Percentiles rank a stretch among this genome's conserved stretches.
Evolutionary conservation across 2,888 invertebrate species (phyloP).

Genomic region (Teinopalpus imperialis): DNA sequence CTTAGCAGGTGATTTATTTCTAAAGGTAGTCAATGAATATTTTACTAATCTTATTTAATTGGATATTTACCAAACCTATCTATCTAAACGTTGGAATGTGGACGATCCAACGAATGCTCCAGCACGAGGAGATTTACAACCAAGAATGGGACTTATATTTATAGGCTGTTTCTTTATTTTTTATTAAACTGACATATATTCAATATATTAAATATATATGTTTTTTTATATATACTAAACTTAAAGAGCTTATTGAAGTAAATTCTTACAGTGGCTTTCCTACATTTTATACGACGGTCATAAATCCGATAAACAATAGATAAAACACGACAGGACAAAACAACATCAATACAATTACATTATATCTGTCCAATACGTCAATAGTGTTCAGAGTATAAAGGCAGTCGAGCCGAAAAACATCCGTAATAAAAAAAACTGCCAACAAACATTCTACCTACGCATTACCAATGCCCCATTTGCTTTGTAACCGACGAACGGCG

Average conservation of each 20-base stretch:
- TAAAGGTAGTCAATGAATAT: conserved; percentile 13
- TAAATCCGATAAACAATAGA: conserved; percentile 1
- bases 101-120: too few relatives aligned
- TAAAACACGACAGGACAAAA: not conserved
- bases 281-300: too few relatives aligned
- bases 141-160: too few relatives aligned
- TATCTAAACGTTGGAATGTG: too few relatives aligned
- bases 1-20: conserved; percentile 9
- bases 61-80: too few relatives aligned
- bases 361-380: not conserved
- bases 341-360: not conserved
- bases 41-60: not conserved
- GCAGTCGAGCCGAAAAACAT: conserved; percentile 37
- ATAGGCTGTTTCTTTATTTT: too few relatives aligned
- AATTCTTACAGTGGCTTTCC: too few relatives aligned
- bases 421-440: conserved; percentile 50
- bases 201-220: too few relatives aligned
- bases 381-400: conserved; percentile 4
- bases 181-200: too few relatives aligned
- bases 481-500: conserved; percentile 42
- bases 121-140: too few relatives aligned
- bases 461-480: conserved; percentile 68
- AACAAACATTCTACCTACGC: conserved; percentile 40
- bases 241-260: too few relatives aligned
- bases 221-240: too few relatives aligned